Evolutionary conservation across 2,888 invertebrate species (phyloP), one percentile per base, ranked within the genome.

Genomic region (Andrena fulva): DNA sequence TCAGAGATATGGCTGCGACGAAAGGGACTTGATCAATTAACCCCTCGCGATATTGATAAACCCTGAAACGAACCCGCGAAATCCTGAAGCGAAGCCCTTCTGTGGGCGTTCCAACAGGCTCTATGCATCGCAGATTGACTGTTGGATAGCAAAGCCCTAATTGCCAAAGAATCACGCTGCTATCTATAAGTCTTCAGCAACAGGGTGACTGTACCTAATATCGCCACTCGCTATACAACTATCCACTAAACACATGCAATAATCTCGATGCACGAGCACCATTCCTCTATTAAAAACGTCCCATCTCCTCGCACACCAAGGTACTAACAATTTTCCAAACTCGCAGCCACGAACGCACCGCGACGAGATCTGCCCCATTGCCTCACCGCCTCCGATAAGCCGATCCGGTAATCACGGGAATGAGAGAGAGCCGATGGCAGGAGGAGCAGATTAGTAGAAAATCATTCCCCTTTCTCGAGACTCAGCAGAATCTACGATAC

Each of bases 1-100:
- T 91, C 90, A 91, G 85, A 83, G 84, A 80, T 86, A 87, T 83
- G 82, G 82, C 77, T 69, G 69, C 84, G 85, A 84, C 86, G 85
- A 90, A 83, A 87, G 88, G 87, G 88, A 84, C 86, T 90, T 90
- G 91, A 91, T 91, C 88, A 91, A 91, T 91, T 90, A 91, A 88
- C 85, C 85, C 85, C 76, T 68, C 81, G 80, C 86, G 83, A 85
- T 88, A 88, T 88, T 86, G 87, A 88, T 88, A 88, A 88, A 83
- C 79, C 85, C 77, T 56, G 77, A 76, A 85, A 67, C 77, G 68
- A 72, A 78, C 82, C 83, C 74, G 73, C 73, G 84, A 48, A 71
- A 42, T 77, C 79, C 42, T 42, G 12, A 42, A 42, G 42, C 42
- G 42, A 42, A 42, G 3, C 42, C 42, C 79, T 77, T 67, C 27